These are phyloP conservation scores for Tribolium castaneum DNA, from an alignment of 1,140 invertebrate genomes.

Conservation along the genomic window DNA sequence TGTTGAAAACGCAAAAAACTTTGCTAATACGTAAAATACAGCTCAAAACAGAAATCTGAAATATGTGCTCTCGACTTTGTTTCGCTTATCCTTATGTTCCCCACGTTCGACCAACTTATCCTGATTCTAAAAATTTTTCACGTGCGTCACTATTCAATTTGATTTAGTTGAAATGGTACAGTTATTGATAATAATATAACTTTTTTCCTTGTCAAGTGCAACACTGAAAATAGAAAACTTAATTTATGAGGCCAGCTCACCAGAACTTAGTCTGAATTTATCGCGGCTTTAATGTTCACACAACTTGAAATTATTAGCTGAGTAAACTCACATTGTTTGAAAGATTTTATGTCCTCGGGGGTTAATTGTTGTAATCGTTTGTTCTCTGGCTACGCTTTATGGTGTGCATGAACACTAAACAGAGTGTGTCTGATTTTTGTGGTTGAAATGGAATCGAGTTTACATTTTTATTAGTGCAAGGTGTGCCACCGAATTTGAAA, in stretches of 20 bases:
- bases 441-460: background rate
- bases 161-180: background rate
- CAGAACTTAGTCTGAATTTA: background rate
- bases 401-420: no score
- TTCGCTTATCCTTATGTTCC: no score
- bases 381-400: no score
- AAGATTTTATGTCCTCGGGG: background rate
- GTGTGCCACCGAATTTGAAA: conserved; percentile 16
- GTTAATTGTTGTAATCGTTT: background rate
- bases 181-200: background rate
- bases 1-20: no score
- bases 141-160: background rate
- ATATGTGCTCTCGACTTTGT: no score
- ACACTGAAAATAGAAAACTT: background rate
- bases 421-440: background rate
- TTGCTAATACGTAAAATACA: no score
- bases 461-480: conserved; percentile 27
- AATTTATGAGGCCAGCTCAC: background rate
- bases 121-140: background rate
- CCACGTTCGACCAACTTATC: background rate
- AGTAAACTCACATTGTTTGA: no score
- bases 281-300: background rate
- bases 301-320: background rate
- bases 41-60: no score
- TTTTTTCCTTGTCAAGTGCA: no score